Evolutionary conservation across 2,888 invertebrate species (phyloP).

Genomic region (Cataglyphis rosenhaueri): DNA sequence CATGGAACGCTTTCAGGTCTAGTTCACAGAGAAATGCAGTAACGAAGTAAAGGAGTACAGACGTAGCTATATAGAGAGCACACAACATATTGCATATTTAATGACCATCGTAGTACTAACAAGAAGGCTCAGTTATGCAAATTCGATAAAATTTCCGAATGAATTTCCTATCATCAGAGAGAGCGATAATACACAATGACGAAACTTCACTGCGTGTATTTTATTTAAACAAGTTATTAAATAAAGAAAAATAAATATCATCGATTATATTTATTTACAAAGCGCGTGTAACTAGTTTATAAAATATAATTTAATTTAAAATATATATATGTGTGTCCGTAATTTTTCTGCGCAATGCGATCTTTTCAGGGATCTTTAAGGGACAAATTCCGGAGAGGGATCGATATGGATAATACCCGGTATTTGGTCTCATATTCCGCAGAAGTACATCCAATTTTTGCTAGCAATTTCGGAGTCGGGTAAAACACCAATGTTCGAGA

Average conservation of each 20-base stretch:
- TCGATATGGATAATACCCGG: conserved; percentile 28
- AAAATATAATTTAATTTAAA: neutral
- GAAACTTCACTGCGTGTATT: neutral
- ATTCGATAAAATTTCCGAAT: conserved; percentile 20
- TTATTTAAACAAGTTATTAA: neutral
- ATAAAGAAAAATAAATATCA: neutral
- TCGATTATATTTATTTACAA: neutral
- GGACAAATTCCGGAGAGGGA: conserved; percentile 13
- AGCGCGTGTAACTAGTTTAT: neutral
- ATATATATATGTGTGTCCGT: neutral
- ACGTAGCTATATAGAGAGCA: conserved; percentile 9
- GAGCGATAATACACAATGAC: neutral
- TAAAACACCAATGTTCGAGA: conserved; percentile 42
- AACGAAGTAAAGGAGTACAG: conserved; percentile 27
- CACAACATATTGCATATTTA: conserved; percentile 40
- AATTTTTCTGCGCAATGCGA: conserved; percentile 3
- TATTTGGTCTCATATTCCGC: conserved; percentile 31
- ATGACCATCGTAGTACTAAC: conserved; percentile 35
- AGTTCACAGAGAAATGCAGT: conserved; percentile 14
- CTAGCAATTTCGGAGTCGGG: conserved; percentile 40
- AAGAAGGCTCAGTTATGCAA: conserved; percentile 37
- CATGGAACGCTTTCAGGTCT: neutral
- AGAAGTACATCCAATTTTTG: conserved; percentile 45
- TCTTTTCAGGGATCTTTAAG: neutral
- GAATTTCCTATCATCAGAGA: conserved; percentile 24